phyloP scores from a whole-genome alignment of 2,888 invertebrate species.

The Empis stercorea region DNA sequence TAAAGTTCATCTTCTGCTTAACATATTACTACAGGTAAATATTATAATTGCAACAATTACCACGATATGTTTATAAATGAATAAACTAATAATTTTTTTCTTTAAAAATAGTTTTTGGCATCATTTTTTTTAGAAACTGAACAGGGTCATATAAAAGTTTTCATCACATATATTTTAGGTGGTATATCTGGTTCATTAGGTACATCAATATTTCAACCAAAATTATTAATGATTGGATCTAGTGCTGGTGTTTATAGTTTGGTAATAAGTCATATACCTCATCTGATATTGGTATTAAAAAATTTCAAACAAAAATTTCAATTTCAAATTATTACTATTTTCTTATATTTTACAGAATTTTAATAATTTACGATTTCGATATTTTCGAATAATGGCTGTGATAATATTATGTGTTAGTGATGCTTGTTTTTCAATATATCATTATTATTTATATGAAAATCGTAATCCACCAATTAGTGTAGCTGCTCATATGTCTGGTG shows the following conservation, averaged over 20 bases:
- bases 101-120: no score
- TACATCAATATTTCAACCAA: constrained; percentile 60
- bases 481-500: constrained; percentile 60
- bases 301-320: constrained; percentile 1
- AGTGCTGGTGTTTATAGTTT: constrained; percentile 85
- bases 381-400: constrained; percentile 46
- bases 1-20: constrained; percentile 61
- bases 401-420: constrained; percentile 52
- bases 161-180: constrained; percentile 59
- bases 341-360: constrained; percentile 35
- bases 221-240: constrained; percentile 69
- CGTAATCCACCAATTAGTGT: constrained; percentile 46
- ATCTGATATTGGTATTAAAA: constrained; percentile 53
- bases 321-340: constrained; percentile 6
- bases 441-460: constrained; percentile 35
- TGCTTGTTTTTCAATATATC: constrained; percentile 42
- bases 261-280: constrained; percentile 73
- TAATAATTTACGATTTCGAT: constrained; percentile 32
- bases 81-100: neutral
- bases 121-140: constrained; percentile 46
- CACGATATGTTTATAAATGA: no score
- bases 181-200: constrained; percentile 64
- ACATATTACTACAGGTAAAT: constrained; percentile 55
- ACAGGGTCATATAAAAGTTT: constrained; percentile 60
- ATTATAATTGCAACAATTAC: no score